Base-by-base conservation (phyloP, 2,888 invertebrate species). In the Hymenopus coronatus region DNA sequence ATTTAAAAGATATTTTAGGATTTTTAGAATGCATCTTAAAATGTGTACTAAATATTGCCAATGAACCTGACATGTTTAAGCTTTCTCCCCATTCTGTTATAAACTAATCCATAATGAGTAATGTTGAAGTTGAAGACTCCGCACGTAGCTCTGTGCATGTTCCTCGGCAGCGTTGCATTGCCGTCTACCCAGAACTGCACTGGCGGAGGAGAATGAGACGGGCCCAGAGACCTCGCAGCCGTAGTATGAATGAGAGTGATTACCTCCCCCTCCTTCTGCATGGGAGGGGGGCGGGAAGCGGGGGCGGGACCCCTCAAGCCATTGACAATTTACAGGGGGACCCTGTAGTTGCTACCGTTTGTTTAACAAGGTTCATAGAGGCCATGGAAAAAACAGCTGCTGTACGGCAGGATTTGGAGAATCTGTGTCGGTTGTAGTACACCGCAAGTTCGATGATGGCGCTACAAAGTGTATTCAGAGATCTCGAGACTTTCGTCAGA, bases 271-370 rank as follows among this genome's bases (percentile, higher is more conserved):
- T 70, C 54, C 54, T 25, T 70, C 15, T 25, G 54, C 3, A 4
- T 20, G 54, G 20, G 8, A 20, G 54, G 54, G 46, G 54, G 54
- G 54, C 54, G 54, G 54, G 54, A 70, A 70, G 54, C 54, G 54
- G 54, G 54, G 81, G 40, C 81, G 87, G 87, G 82, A 33, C 87
- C 70, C 82, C 54, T 70, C 54, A 70, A 87, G 87, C 40, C 87
- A 87, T 82, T 87, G 87, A 87, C 87, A 82, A 33, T 87, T 87
- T 87, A 40, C 40, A n/a, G n/a, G n/a, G n/a, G n/a, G n/a, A n/a
- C 40, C 54, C 54, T 25, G 20, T 70, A 70, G 54, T 25, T 20
- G 54, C 54, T 70, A 70, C 54, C 54, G 54, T 70, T 70, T 70
- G 54, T 70, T 70, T 70, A 25, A 70, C 54, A 70, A 70, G 20